Evolutionary conservation across 2,797 vertebrate species (phyloP), one percentile per base, ranked within the genome.

Genomic region (Smutsia gigantea): DNA sequence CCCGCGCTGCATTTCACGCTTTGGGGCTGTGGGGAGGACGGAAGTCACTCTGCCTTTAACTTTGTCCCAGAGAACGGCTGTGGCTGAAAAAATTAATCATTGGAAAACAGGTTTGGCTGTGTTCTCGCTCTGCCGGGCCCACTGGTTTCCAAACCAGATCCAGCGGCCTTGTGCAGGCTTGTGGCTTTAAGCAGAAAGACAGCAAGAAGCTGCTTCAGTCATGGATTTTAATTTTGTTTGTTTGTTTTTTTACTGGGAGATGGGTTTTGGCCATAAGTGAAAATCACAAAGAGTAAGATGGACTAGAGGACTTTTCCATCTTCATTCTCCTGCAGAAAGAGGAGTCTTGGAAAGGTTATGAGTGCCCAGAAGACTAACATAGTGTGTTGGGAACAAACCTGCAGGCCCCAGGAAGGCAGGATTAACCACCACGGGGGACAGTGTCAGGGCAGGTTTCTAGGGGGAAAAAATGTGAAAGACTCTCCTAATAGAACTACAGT

Each of bases 51-150:
- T 69, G 64, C 29, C 18, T 61, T 71, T 88, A 55, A 37, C 51
- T 90, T 86, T 74, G 39, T 71, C 29, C 39, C 57, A 59, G 49
- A 46, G 31, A 83, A 29, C 64, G 66, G 27, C 37, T 55, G 12
- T n/a, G 29, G 51, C 4, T 79, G 75, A 94, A 75, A 78, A 77
- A 89, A 46, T 59, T 71, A 86, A 92, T 85, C 46, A 61, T 81
- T 90, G 75, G 51, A 85, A 93, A 90, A 75, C 64, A 93, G 68
- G 8, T 59, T 87, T 51, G 63, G 42, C 75, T 82, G 11, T 55
- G 37, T 92, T 92, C 89, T 51, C 10, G 1, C 21, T 25, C 46
- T 29, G 39, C 11, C 9, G 11, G 57, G 6, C 2, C 51, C 39
- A 71, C 83, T 59, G 39, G 37, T 82, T 46, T 39, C 57, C 66